Base-by-base conservation (phyloP, 2,797 vertebrate genomes). In the Sebastes itinus region DNA sequence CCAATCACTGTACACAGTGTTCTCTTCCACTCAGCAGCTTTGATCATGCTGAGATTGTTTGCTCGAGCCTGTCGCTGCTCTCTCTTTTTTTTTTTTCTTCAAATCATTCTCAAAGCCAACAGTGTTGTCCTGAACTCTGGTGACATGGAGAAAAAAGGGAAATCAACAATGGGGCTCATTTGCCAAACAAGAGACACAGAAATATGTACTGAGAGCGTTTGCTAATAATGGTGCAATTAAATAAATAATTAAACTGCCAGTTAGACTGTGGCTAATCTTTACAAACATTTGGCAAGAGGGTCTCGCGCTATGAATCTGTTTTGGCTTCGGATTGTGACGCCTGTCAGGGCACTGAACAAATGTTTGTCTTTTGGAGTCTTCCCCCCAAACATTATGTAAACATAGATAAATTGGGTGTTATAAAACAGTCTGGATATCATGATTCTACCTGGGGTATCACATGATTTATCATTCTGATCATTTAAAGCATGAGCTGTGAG, bases 1-100 rank as follows among this genome's bases (percentile, higher is more conserved):
- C 85, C 79, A 86, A 79, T 89, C 85, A 79, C 61, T 66, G 81
- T 67, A 83, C 89, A 81, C 91, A 78, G 80, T 81, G 87, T 92
- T 91, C 89, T 87, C 83, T 83, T 91, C 84, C 86, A 86, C 89
- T 91, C 83, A 86, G 84, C 88, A 75, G 88, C 93, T 94, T 93
- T 91, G 89, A 94, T 94, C 89, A 90, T 59, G 84, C 89, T 90
- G 84, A 75, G 90, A 90, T 86, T 91, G 92, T 94, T 93, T 90
- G 89, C 84, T 88, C 79, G 46, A 77, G 82, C 80, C 52, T 82
- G 84, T 92, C 91, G 73, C 80, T 79, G 69, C 78, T 77, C 61
- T 71, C 63, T 71, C 22, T 20, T 22, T 82, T 60, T 46, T 78
- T 38, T 61, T 55, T 33, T 61, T 52, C 78, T 60, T 78, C 77